These are phyloP conservation scores for Melanophora roralis DNA, from an alignment of 2,888 invertebrate species.

Conservation along the genomic window DNA sequence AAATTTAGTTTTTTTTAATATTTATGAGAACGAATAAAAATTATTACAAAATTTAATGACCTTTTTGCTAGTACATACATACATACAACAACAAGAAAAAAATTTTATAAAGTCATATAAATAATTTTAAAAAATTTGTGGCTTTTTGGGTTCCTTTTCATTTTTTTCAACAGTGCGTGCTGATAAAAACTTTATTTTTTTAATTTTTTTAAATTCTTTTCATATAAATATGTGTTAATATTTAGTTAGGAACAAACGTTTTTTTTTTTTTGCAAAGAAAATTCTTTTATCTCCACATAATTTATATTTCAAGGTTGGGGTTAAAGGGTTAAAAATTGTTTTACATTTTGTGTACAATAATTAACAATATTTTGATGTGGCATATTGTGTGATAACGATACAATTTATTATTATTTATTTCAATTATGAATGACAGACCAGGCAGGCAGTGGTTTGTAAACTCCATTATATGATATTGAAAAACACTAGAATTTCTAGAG, in stretches of 20 bases:
- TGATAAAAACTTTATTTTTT: constrained; percentile 50
- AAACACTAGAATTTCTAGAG: no score
- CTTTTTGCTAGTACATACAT: not conserved
- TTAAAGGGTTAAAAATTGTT: constrained; percentile 41
- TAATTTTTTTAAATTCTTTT: not conserved
- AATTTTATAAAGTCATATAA: not conserved
- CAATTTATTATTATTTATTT: not conserved
- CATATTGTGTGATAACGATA: constrained; percentile 16
- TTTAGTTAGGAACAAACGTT: constrained; percentile 37
- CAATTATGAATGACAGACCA: no score
- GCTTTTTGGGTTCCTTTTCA: not conserved
- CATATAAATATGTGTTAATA: constrained; percentile 3
- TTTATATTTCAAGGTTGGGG: constrained; percentile 51
- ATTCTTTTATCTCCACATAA: not conserved
- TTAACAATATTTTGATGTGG: constrained; percentile 13
- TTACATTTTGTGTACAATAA: constrained; percentile 16
- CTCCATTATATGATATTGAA: no score
- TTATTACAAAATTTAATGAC: constrained; percentile 1
- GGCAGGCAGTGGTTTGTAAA: no score
- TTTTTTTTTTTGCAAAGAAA: constrained; percentile 14
- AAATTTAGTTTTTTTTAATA: not conserved
- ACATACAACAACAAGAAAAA: not conserved
- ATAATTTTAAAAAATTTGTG: not conserved
- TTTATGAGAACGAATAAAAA: not conserved
- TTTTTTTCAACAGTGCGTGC: constrained; percentile 34